Base-by-base conservation (phyloP, 2,888 invertebrate species). In the Muscina levida region DNA sequence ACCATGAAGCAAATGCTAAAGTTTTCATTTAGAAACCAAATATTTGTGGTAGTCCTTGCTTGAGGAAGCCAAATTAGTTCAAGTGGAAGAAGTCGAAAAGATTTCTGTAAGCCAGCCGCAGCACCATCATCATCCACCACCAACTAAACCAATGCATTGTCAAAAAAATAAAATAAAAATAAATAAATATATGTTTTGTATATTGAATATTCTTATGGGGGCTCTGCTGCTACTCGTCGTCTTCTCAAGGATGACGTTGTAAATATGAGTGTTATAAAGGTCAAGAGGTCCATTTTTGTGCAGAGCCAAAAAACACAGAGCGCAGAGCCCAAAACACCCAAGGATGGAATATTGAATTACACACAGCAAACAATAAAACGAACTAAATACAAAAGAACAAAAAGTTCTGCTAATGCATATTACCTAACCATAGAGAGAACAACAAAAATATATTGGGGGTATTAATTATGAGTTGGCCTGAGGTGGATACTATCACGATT, bases 1-100 rank as follows among this genome's bases (percentile, higher is more conserved):
- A 42, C 1, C 62, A 13, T 1, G 22, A 15, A 56, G 39, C 53
- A 72, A 75, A 77, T 22, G 51, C 62, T 39, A 81, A 81, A 81
- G 74, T 81, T 81, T 77, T 81, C 42, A 73, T 73, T 80, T 71
- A 10, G 37, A 71, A 77, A 77, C 74, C 81, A 72, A 77, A 77
- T 77, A 77, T 77, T 81, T 81, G 81, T 75, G 77, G 81, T 68
- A 74, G 72, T 74, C 81, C 77, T 24, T 65, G 77, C 67, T 72
- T 56, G 31, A 75, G 68, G 68, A 77, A 75, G 77, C 56, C 68
- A 77, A 81, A 81, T 81, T 77, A 81, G 72, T 72, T 77, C 77
- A 81, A 77, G 72, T 72, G 53, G 48, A 72, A 77, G 71, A 74
- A 77, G 62, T 62, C 62, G 62, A 42, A 62, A 59, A 62, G 19